Evolutionary conservation across 2,113 vertebrate species (phyloP).

Genomic region (Ictidomys tridecemlineatus): DNA sequence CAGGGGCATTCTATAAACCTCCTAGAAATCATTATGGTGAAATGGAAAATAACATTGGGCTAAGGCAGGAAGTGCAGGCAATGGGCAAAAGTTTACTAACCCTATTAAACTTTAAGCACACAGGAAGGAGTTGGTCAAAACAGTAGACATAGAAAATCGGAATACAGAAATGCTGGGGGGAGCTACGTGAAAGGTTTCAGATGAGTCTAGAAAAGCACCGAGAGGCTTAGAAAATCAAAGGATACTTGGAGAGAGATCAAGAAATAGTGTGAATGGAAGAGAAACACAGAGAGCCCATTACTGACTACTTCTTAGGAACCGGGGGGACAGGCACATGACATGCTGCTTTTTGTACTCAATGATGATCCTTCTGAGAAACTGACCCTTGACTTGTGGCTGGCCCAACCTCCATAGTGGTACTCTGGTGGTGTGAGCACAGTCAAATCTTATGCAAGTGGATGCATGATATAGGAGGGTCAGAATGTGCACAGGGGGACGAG

Average conservation of each 20-base stretch:
- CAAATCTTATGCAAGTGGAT: background rate
- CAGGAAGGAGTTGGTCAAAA: background rate
- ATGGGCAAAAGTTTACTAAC: background rate
- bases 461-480: background rate
- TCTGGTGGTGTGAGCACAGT: background rate
- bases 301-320: background rate
- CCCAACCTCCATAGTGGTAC: no score
- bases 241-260: background rate
- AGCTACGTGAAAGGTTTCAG: background rate
- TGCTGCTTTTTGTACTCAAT: background rate
- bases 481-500: background rate
- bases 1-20: background rate
- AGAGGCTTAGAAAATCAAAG: background rate
- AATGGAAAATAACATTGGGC: background rate
- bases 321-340: background rate
- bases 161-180: background rate
- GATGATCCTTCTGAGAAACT: background rate
- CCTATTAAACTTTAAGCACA: background rate
- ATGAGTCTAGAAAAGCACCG: background rate
- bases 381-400: accelerated
- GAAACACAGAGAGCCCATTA: background rate
- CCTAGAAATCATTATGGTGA: background rate
- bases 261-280: background rate
- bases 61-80: background rate
- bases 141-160: background rate